Evolutionary conservation across 2,797 vertebrate species (phyloP).

Genomic region (Fratercula arctica): DNA sequence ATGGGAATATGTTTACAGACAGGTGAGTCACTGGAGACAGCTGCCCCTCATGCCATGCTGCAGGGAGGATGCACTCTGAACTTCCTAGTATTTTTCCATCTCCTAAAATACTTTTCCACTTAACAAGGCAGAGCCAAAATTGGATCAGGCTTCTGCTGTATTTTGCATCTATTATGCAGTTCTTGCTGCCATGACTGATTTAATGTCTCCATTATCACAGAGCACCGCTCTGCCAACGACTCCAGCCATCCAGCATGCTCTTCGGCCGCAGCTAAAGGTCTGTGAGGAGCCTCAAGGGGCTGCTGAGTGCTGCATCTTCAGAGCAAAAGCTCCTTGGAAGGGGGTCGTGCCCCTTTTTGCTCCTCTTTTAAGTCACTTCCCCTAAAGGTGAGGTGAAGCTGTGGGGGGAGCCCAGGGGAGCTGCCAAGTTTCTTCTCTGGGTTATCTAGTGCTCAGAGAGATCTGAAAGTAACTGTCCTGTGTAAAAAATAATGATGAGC

Average conservation of each 20-base stretch:
- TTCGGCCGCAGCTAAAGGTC: neutral
- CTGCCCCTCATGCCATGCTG: neutral
- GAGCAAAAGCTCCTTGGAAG: neutral
- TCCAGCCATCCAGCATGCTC: neutral
- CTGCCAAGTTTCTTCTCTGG: neutral
- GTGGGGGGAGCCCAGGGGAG: neutral
- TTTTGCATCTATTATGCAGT: conserved; percentile 67
- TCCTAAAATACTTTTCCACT: conserved; percentile 41
- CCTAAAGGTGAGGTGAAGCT: neutral
- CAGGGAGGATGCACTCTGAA: neutral
- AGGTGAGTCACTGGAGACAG: neutral
- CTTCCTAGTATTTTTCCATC: conserved; percentile 46
- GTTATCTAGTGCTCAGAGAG: neutral
- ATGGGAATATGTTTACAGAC: neutral
- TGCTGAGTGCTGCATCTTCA: conserved; percentile 2
- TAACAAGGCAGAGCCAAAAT: conserved; percentile 46
- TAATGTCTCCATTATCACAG: conserved; percentile 57
- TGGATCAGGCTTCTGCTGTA: conserved; percentile 26
- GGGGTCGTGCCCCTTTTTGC: neutral
- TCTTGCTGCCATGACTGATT: conserved; percentile 61
- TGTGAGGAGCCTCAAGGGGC: neutral
- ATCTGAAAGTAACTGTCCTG: neutral
- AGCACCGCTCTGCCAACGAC: conserved; percentile 16
- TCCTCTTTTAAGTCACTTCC: neutral
- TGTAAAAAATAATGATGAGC: neutral